Evolutionary conservation across 2,797 vertebrate genomes (phyloP).

Genomic region (Gorsachius magnificus): DNA sequence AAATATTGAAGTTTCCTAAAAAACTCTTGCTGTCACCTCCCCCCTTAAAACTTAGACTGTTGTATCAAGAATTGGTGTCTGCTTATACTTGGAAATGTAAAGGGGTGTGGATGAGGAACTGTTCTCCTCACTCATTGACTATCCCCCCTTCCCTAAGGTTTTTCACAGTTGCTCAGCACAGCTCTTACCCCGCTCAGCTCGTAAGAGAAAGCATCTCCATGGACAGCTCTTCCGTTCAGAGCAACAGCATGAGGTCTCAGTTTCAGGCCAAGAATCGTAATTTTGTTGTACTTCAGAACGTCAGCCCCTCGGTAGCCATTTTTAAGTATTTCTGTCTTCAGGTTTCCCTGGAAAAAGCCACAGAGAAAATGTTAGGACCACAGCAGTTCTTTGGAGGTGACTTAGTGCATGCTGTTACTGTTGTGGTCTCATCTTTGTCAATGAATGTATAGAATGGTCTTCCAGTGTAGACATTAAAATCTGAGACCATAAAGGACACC

Average conservation of each 20-base stretch:
- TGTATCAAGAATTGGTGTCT: background rate
- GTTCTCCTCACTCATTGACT: background rate
- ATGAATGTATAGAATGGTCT: background rate
- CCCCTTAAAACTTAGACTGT: no score
- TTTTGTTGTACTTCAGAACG: slow-evolving; percentile 25
- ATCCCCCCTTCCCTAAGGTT: background rate
- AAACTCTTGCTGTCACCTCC: background rate
- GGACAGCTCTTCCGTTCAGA: slow-evolving; percentile 50
- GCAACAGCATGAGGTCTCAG: slow-evolving; percentile 24
- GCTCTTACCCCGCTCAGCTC: slow-evolving; percentile 40
- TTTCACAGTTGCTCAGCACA: background rate
- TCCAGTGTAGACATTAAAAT: background rate
- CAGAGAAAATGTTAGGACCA: slow-evolving; percentile 3
- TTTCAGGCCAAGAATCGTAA: slow-evolving; percentile 53
- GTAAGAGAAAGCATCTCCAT: background rate
- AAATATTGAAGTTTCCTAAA: background rate
- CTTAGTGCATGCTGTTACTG: background rate
- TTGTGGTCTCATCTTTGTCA: background rate
- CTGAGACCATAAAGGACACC: background rate
- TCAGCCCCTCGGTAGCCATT: slow-evolving; percentile 49
- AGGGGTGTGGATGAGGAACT: background rate
- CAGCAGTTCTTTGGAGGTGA: background rate
- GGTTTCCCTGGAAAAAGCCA: slow-evolving; percentile 23
- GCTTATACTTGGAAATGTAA: background rate
- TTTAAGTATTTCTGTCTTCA: slow-evolving; percentile 56